Evolutionary conservation across 2,797 vertebrate species (phyloP).

Genomic region (Smutsia gigantea): DNA sequence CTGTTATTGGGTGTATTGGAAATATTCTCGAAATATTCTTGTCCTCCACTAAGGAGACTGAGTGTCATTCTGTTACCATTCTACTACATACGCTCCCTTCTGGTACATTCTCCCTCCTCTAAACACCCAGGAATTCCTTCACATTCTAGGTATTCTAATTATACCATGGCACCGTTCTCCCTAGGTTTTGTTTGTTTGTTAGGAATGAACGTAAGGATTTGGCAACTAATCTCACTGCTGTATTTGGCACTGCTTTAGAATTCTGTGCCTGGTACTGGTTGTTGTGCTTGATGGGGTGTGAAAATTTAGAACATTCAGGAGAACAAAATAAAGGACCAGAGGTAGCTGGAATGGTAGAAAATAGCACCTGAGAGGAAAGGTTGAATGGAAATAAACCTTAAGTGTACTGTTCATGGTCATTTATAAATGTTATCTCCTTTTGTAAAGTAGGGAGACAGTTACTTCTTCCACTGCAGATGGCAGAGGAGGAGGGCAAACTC

Average conservation of each 20-base stretch:
- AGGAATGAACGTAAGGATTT: constrained; percentile 43
- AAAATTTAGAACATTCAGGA: constrained; percentile 41
- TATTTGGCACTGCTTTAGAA: constrained; percentile 32
- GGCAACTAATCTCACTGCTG: not conserved
- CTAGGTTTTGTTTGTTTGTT: not conserved
- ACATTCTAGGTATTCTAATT: not conserved
- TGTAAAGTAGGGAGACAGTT: not conserved
- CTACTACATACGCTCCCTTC: not conserved
- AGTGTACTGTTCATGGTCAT: not conserved
- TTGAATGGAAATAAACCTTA: not conserved
- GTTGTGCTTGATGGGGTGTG: constrained; percentile 17
- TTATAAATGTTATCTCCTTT: not conserved
- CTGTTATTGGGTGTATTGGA: not conserved
- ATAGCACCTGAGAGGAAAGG: not conserved
- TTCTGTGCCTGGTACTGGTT: not conserved
- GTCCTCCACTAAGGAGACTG: not conserved
- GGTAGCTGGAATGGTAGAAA: not conserved
- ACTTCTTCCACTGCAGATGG: not conserved
- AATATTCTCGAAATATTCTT: not conserved
- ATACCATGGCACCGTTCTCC: not conserved
- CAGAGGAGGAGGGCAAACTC: constrained; percentile 25
- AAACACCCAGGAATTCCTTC: not conserved
- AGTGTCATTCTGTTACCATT: not conserved
- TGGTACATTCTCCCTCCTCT: not conserved
- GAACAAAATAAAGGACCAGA: constrained; percentile 8